Evolutionary conservation across 2,797 vertebrate genomes (phyloP), one percentile per base, ranked within the genome.

Genomic region (Sorex maritimensis): DNA sequence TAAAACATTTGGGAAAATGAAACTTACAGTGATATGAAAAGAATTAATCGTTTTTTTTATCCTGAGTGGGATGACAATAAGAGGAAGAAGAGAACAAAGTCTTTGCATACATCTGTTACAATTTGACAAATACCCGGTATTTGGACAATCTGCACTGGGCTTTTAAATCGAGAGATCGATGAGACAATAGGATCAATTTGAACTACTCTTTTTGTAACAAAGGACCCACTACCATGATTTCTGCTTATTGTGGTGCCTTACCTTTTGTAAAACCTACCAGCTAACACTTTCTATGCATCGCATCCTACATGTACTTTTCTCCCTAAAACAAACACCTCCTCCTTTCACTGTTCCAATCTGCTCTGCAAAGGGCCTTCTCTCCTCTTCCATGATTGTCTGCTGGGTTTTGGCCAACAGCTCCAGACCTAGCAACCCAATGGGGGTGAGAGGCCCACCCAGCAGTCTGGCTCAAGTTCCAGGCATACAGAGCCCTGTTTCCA

Each of bases 401-500:
- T 55, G 52, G 52, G 15, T 55, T 55, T 55, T 12, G 15, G 52
- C 52, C 15, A 55, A 12, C 15, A 55, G 52, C 52, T 17, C 52
- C 52, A 55, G 52, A 55, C 52, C 52, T 55, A 55, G 11, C 52
- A 55, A 55, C 52, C 15, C 52, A 55, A 55, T 55, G 52, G 52
- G 15, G 52, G 52, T 55, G 52, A 55, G 52, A 55, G 52, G 52
- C 52, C 52, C 52, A 55, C 52, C 52, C 52, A 55, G 52, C 52
- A 41, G 55, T 55, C 75, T 90, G 91, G 92, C 90, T 96, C 85
- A 94, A 90, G 87, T 96, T 96, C 94, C 89, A 91, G 81, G 74
- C 84, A 63, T 88, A 94, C 81, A 80, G 86, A 95, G 91, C 84
- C 81, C 61, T 90, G 93, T 95, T 97, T 96, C 95, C 95, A 94